Base-by-base conservation (phyloP, 2,888 invertebrate species). In the Brachycybe producta region DNA sequence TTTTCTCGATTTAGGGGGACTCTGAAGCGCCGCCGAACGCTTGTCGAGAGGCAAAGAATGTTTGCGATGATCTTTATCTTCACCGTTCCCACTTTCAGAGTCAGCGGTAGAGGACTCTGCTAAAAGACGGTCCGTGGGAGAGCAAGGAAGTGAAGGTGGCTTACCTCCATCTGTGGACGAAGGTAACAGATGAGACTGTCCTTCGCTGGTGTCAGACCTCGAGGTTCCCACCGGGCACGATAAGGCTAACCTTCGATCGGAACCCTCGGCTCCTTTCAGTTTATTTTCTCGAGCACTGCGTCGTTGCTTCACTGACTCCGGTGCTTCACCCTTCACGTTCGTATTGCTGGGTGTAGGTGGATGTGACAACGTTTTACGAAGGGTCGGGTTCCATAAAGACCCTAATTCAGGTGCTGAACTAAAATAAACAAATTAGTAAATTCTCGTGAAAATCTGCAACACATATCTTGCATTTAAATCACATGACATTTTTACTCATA, bases 301-400 rank as follows among this genome's bases (percentile, higher is more conserved):
- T 19, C 49, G 15, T 13, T 26, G 40, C 24, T 41, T 40, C 17
- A n/a, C 39, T 3, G n/a, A 51, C 19, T 54, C 41, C 30, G 54
- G 40, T 36, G 54, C 49, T 2, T 53, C 53, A 11, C 51, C 45
- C 13, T 17, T 24, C 3, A 30, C 49, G 23, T 50, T 30, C 34
- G 34, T 41, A 11, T 45, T 52, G 41, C 59, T 58, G 45, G 57
- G 58, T 39, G 59, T 58, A 26, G 63, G 61, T 38, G 72, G 70
- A 59, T 69, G 67, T 47, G 71, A 72, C 54, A 70, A 62, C 11
- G 70, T 69, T 66, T 72, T 73, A 56, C 73, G 65, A 49, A 71
- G 61, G 32, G 69, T 64, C 53, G 72, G 69, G 61, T 73, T 73
- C 66, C 70, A 69, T 43, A 61, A 55, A 44, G 61, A 61, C 38